Percentiles rank a stretch among this genome's conserved stretches.
These are phyloP conservation scores for Sinocyclocheilus anshuiensis DNA, from an alignment of 2,113 vertebrate genomes.

Conservation along the genomic window DNA sequence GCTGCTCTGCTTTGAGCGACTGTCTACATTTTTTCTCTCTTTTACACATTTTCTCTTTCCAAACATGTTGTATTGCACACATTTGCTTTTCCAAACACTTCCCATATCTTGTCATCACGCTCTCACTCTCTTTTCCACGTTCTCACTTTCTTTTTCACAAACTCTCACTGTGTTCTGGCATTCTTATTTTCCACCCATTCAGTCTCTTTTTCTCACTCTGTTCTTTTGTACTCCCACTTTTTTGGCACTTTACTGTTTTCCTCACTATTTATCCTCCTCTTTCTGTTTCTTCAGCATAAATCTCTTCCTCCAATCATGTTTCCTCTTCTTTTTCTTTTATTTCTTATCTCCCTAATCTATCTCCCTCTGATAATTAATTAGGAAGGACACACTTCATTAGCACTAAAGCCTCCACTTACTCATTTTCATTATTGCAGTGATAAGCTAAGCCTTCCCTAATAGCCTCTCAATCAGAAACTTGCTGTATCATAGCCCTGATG, in stretches of 20 bases:
- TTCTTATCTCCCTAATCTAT: slow-evolving; percentile 25
- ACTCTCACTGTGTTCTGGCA: neutral
- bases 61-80: neutral
- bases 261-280: neutral
- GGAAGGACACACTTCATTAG: slow-evolving; percentile 55
- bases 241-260: neutral
- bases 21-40: neutral
- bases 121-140: neutral
- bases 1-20: neutral
- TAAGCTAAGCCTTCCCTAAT: slow-evolving; percentile 51
- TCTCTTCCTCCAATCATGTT: neutral
- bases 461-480: slow-evolving; percentile 52
- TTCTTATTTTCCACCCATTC: neutral
- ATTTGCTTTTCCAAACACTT: neutral
- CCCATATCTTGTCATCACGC: neutral
- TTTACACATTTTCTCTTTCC: neutral
- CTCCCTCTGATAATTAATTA: slow-evolving; percentile 50
- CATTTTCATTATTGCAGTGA: slow-evolving; percentile 53
- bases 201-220: neutral
- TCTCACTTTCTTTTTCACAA: neutral
- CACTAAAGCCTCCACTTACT: slow-evolving; percentile 49
- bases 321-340: slow-evolving; percentile 18
- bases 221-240: neutral
- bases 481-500: slow-evolving; percentile 19
- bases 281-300: neutral